Evolutionary conservation across 2,888 invertebrate species (phyloP).

Genomic region (Nineta flava): DNA sequence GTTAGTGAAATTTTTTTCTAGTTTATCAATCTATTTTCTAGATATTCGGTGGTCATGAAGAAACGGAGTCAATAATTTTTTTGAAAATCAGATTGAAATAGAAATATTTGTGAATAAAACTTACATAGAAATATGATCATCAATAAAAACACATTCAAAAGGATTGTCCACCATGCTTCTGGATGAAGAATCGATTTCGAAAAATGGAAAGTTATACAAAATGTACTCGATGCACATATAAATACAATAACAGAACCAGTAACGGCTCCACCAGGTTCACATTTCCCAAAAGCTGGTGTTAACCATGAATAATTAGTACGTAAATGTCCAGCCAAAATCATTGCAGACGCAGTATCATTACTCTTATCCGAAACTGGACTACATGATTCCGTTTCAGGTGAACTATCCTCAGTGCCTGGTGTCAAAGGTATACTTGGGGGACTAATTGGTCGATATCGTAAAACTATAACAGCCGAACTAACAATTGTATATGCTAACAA

Average conservation of each 20-base stretch:
- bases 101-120: too few species aligned
- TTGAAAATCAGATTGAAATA: too few species aligned
- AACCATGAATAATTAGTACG: constrained; percentile 58
- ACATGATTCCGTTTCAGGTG: constrained; percentile 19
- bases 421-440: constrained; percentile 6
- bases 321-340: constrained; percentile 55
- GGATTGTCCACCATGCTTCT: constrained; percentile 51
- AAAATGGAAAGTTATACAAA: constrained; percentile 50
- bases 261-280: constrained; percentile 61
- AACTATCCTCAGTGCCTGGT: constrained; percentile 6
- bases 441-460: constrained; percentile 30
- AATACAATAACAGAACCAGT: constrained; percentile 55
- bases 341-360: constrained; percentile 19
- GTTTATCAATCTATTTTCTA: too few species aligned
- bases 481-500: constrained; percentile 82
- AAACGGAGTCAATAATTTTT: too few species aligned
- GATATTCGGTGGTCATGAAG: too few species aligned
- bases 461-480: constrained; percentile 74
- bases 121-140: constrained; percentile 47
- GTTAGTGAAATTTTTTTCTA: too few species aligned
- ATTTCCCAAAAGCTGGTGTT: constrained; percentile 53
- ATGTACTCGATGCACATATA: constrained; percentile 46
- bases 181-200: constrained; percentile 30
- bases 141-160: constrained; percentile 43
- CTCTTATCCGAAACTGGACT: constrained; percentile 22